phyloP scores from a whole-genome alignment of 2,888 invertebrate species.

The Ectemnius lituratus region DNA sequence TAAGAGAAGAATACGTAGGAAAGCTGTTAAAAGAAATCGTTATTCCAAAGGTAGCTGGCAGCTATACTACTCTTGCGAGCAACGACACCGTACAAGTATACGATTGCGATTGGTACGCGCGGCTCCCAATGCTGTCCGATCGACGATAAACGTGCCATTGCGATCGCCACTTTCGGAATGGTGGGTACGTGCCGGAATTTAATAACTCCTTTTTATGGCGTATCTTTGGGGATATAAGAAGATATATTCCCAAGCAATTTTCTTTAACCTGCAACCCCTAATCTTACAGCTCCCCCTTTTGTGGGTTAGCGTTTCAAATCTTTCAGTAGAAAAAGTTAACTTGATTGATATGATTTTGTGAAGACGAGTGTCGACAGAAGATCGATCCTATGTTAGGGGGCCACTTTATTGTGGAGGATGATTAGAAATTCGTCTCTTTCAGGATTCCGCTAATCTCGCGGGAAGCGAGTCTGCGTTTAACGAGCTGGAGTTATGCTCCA shows the following conservation, averaged over 20 bases:
- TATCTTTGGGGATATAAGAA: slow-evolving; percentile 4
- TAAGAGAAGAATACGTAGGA: no score
- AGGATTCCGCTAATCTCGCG: slow-evolving; percentile 1
- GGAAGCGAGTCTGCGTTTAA: neutral
- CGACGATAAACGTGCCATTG: slow-evolving; percentile 32
- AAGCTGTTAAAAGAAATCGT: slow-evolving; percentile 10
- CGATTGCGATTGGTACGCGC: slow-evolving; percentile 36
- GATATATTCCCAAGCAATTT: slow-evolving; percentile 3
- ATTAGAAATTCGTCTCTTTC: no score
- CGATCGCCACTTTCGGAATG: slow-evolving; percentile 12
- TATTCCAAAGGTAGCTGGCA: slow-evolving; percentile 28
- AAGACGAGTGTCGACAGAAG: no score
- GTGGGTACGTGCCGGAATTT: slow-evolving; percentile 53
- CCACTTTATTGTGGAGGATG: no score
- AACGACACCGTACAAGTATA: slow-evolving; percentile 25
- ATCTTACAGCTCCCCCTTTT: neutral
- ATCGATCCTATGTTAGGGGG: no score
- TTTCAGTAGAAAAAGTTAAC: no score
- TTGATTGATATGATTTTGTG: no score
- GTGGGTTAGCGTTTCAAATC: no score
- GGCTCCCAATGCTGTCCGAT: slow-evolving; percentile 42
- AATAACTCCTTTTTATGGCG: slow-evolving; percentile 31
- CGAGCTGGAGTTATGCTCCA: slow-evolving; percentile 13
- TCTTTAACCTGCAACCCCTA: neutral
- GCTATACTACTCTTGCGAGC: slow-evolving; percentile 26